A percentile compares a stretch with the other conserved stretches of the same genome.
phyloP scores from a whole-genome alignment of 92 coral and sea anemone genomes.

The Zoanthus solanderi region DNA sequence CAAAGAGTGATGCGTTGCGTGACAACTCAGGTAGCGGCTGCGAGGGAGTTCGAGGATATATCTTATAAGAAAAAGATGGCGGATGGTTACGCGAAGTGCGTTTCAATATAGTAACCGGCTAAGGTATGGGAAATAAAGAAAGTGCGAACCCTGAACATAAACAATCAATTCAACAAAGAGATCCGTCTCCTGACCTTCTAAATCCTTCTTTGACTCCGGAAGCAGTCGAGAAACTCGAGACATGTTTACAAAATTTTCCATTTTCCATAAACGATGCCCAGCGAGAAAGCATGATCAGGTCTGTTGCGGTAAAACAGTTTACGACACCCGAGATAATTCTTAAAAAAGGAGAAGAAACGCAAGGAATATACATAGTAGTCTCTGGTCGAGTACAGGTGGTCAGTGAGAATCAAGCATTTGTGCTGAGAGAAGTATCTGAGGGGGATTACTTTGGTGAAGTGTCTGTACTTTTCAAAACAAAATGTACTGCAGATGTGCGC shows the following conservation, averaged over 20 bases:
- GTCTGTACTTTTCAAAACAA: constrained; percentile 71
- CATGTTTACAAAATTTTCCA: constrained; percentile 73
- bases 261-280: constrained; percentile 57
- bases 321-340: constrained; percentile 56
- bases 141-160: constrained; percentile 49
- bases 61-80: neutral
- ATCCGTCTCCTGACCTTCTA: constrained; percentile 40
- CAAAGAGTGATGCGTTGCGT: too few species aligned
- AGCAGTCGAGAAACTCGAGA: constrained; percentile 54
- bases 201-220: constrained; percentile 61
- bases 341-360: constrained; percentile 67
- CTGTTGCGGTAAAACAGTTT: constrained; percentile 52
- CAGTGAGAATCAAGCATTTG: constrained; percentile 68
- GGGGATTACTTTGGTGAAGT: constrained; percentile 91
- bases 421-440: constrained; percentile 62
- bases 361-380: constrained; percentile 75
- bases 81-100: neutral
- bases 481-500: constrained; percentile 80
- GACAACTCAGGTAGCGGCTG: too few species aligned
- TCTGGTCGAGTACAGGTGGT: constrained; percentile 74
- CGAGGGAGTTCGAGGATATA: too few species aligned
- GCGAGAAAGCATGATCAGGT: constrained; percentile 61
- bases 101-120: too few species aligned
- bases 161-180: constrained; percentile 34
- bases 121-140: constrained; percentile 61